These are phyloP conservation scores for Pterobdella sp. DNA, from an alignment of 2,888 invertebrate genomes.

Conservation along the genomic window DNA sequence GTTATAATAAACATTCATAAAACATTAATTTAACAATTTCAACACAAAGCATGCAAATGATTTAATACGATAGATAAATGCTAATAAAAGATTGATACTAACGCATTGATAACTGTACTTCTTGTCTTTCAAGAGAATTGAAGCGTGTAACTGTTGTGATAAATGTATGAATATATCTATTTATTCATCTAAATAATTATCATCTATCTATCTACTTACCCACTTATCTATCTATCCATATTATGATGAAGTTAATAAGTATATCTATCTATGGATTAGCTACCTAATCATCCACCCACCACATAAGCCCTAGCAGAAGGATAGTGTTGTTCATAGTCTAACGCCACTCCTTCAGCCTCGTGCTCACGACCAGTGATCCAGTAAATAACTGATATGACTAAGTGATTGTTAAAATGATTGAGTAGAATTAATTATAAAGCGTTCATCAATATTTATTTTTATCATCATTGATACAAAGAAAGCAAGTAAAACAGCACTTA, in stretches of 20 bases:
- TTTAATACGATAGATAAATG: no score
- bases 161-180: neutral
- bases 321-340: constrained; percentile 64
- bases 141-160: constrained; percentile 7
- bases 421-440: no score
- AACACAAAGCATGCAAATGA: no score
- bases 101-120: neutral
- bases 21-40: neutral
- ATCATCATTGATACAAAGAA: no score
- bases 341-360: constrained; percentile 67
- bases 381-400: constrained; percentile 67
- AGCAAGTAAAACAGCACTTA: no score
- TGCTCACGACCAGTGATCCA: constrained; percentile 61
- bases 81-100: no score
- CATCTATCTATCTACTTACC: neutral
- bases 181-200: neutral
- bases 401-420: no score
- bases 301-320: constrained; percentile 67
- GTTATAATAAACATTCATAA: neutral
- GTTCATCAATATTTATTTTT: no score
- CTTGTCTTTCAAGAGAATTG: constrained; percentile 5
- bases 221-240: neutral
- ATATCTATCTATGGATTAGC: no score
- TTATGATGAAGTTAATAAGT: no score
- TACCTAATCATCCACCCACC: no score